Evolutionary conservation across 2,113 vertebrate genomes (phyloP), one percentile per base, ranked within the genome.

Genomic region (Forbesichthys papilliferus): DNA sequence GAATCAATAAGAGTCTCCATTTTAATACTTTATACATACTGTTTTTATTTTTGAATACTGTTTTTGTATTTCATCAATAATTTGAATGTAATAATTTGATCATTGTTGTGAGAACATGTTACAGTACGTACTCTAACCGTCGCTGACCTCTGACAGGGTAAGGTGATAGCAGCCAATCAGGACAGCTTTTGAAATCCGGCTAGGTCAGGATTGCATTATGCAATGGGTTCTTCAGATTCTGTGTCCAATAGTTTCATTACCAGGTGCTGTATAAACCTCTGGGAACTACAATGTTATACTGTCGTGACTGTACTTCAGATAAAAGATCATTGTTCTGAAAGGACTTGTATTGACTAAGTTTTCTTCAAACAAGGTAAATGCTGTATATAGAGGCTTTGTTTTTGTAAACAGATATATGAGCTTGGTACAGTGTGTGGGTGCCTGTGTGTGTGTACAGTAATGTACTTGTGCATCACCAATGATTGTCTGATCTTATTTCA

Each of bases 401-500:
- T 8, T 42, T 42, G 36, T 42, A 42, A 42, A 42, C 7, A 42
- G 36, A 42, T 5, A 42, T 42, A 42, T 8, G 36, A 42, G 36
- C 36, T 42, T 42, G 4, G 36, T 42, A 42, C 36, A 42, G 7
- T 42, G 36, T 42, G 61, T 64, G 61, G 4, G 47, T 64, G 59
- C 11, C 1, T 61, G 33, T 36, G 27, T 36, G 11, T 36, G 27
- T 27, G 27, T 27, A 27, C 27, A 27, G 27, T 27, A 27, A 27
- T 27, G 46, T 51, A 16, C 18, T 16, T 16, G 47, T 64, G 46
- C 20, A 11, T 48, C 61, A 63, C 47, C 13, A 59, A 18, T 68
- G 48, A 78, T 70, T 69, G 56, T 73, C 64, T 79, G 71, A 79
- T 75, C 85, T 84, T 73, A 69, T 79, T 66, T 78, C 54, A 73